Evolutionary conservation across 2,113 vertebrate genomes (phyloP), one percentile per base, ranked within the genome.

Genomic region (Scatophagus argus): DNA sequence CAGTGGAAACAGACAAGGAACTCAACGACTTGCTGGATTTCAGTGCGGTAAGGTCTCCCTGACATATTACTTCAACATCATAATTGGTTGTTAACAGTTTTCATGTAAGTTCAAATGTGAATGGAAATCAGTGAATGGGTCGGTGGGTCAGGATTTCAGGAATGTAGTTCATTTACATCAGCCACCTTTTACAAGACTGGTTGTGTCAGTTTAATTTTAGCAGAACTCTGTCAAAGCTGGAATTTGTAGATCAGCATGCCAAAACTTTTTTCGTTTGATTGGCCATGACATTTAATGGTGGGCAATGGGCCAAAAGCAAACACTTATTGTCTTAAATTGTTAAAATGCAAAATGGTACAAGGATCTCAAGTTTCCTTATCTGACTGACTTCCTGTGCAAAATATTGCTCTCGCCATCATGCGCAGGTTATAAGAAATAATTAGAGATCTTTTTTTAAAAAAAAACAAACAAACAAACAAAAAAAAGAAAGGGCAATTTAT

Each of bases 1-100:
- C 96, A 44, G 97, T 97, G 93, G 97, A 96, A 93, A 97, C 96
- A 0, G 98, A 99, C 96, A 98, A 99, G 94, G 98, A 99, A 89
- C 96, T 99, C 90, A 99, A 95, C 83, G 98, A 99, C 88, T 96
- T 99, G 86, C 94, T 99, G 95, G 98, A 99, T 95, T 99, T 99
- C 95, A 99, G 96, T 77, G 96, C 96, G 95, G 98, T 99, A 93
- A 98, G 97, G 86, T 78, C 32, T 68, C 34, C 73, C 55, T 34
- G 46, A 74, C 9, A 81, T 14, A 21, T 41, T 39, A n/a, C 13
- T 77, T 31, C 17, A 36, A 41, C 29, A 77, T 46, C 23, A 54
- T 44, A 49, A 34, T 6, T 55, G 21, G 36, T 36, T n/a, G 5
- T 29, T 8, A 44, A 38, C 58, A 74, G 29, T 54, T 58, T 44